Conservation (phyloP, 2,888 invertebrate species). For the Myopa testacea region DNA sequence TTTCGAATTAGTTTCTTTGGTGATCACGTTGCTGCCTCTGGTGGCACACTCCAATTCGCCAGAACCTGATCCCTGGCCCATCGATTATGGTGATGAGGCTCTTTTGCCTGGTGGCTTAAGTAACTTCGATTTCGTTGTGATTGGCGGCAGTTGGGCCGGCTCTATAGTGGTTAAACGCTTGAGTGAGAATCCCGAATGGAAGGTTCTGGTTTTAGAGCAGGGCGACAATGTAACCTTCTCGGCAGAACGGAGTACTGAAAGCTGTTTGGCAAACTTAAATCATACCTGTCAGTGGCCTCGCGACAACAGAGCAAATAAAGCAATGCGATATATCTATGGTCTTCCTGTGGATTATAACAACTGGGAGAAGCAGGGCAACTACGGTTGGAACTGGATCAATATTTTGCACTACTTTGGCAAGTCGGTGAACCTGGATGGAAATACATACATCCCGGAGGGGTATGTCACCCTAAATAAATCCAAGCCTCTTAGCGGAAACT, state of each 20-base stretch:
- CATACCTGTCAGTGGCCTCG: conserved; percentile 71
- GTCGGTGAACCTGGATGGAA: conserved; percentile 67
- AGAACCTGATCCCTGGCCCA: conserved; percentile 59
- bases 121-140: conserved; percentile 5
- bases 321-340: conserved; percentile 74
- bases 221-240: conserved; percentile 69
- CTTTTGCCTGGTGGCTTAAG: background rate
- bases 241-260: conserved; percentile 53
- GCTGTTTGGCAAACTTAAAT: conserved; percentile 54
- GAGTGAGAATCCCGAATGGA: conserved; percentile 55
- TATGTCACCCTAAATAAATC: conserved; percentile 52
- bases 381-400: conserved; percentile 73
- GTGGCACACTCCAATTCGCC: conserved; percentile 72
- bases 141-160: conserved; percentile 70
- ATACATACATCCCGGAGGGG: conserved; percentile 20
- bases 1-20: conserved; percentile 56
- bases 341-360: conserved; percentile 74
- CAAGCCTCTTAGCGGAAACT: conserved; percentile 49
- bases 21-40: conserved; percentile 72
- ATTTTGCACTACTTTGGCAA: conserved; percentile 82
- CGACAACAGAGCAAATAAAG: conserved; percentile 75
- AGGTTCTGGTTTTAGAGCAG: conserved; percentile 69
- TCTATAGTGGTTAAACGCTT: conserved; percentile 58
- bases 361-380: conserved; percentile 74
- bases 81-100: background rate